phyloP scores from a whole-genome alignment of 2,888 invertebrate genomes.

The Cryptus armator region DNA sequence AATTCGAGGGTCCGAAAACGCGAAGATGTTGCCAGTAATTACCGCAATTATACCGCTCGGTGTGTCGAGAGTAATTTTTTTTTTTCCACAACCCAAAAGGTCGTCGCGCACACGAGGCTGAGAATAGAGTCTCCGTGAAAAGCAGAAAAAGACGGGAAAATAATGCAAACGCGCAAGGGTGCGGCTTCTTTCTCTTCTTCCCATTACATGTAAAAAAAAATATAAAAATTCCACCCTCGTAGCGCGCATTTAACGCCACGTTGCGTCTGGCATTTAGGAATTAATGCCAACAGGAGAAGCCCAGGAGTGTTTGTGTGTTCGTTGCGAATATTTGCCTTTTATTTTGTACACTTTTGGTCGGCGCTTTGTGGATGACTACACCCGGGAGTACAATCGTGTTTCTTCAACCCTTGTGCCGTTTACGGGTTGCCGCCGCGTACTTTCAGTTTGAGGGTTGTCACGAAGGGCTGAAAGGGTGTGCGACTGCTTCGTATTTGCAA shows the following conservation, averaged over 20 bases:
- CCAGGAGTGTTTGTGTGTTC: not conserved
- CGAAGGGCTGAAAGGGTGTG: slow-evolving; percentile 1
- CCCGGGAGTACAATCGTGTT: slow-evolving; percentile 35
- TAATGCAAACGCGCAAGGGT: not conserved
- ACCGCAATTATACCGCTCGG: slow-evolving; percentile 22
- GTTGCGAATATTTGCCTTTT: slow-evolving; percentile 47
- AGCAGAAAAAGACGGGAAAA: not conserved
- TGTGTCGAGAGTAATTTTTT: not conserved
- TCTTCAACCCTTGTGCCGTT: slow-evolving; percentile 14
- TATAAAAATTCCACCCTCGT: not conserved
- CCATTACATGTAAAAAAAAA: slow-evolving; percentile 2
- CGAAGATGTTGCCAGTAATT: not conserved
- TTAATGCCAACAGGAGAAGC: slow-evolving; percentile 40
- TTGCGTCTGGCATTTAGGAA: slow-evolving; percentile 31
- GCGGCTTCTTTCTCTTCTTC: not conserved
- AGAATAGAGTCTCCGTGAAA: not conserved
- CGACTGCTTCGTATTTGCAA: not conserved
- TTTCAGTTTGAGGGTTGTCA: not conserved
- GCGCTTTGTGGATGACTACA: slow-evolving; percentile 35
- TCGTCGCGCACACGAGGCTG: not conserved
- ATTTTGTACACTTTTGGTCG: slow-evolving; percentile 44
- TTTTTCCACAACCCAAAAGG: not conserved
- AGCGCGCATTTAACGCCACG: slow-evolving; percentile 25
- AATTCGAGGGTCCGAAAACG: slow-evolving; percentile 12
- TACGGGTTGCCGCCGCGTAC: not conserved